Evolutionary conservation across 2,797 vertebrate species (phyloP), one percentile per base, ranked within the genome.

Genomic region (Megaceryle alcyon): DNA sequence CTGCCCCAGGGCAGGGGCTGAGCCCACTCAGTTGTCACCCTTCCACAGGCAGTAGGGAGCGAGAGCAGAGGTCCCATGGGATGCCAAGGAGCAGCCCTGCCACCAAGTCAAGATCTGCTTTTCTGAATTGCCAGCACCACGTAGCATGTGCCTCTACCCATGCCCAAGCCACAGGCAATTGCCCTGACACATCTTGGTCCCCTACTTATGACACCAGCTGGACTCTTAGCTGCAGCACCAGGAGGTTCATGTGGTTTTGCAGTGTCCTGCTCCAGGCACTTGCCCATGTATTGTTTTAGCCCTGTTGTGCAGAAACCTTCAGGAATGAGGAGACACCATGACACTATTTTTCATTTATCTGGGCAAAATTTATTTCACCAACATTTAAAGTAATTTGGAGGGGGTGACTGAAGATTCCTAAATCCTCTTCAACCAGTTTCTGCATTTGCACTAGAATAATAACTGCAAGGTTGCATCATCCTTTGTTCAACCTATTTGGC

Each of bases 91-190:
- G 46, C 48, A 59, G 37, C 23, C 8, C 11, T 2, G 1, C 15
- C n/a, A 20, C 9, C 7, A 6, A 26, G 43, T 28, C 48, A 71
- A 71, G 23, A 37, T 19, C 44, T 54, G 41, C 46, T 81, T 15
- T 83, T 80, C 65, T 48, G 28, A 71, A 15, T 37, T 7, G 1
- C 37, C 49, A 41, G 56, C 9, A 14, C 28, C 1, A 0, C 9
- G 8, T 2, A 31, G 15, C 35, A 37, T 10, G 17, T 0, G 2
- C 14, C 0, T 0, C 44, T 72, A 48, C 13, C 21, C 6, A 3
- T 7, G 13, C 14, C 44, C n/a, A 29, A 83, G 43, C n/a, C 35
- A 16, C 0, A 0, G 14, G n/a, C 14, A 22, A 60, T 18, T 7
- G 8, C 10, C 43, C 31, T 0, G 0, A 20, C 15, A 33, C 0